These are phyloP conservation scores for Vulpes vulpes DNA, from an alignment of 2,113 vertebrate species.

Conservation along the genomic window DNA sequence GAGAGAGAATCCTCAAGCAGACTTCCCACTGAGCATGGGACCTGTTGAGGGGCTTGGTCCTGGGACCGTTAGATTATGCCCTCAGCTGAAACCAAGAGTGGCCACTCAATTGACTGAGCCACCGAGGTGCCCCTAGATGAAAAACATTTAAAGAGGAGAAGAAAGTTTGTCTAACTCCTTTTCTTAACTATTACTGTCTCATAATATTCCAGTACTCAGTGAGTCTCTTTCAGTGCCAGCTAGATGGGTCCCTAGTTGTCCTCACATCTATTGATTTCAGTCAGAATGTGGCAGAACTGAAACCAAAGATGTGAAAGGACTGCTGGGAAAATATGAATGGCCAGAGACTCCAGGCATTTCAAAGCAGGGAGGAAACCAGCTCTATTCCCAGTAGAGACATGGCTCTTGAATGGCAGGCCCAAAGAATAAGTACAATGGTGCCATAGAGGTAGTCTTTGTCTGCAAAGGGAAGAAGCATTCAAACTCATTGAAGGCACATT, in stretches of 20 bases:
- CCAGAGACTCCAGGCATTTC: neutral
- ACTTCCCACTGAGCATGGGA: neutral
- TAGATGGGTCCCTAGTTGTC: neutral
- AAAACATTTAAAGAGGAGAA: constrained; percentile 6
- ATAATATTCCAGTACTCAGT: neutral
- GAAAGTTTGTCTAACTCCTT: neutral
- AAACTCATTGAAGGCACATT: neutral
- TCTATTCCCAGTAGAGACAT: neutral
- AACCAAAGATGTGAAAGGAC: neutral
- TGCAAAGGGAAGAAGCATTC: neutral
- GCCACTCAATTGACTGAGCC: neutral
- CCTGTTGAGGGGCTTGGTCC: neutral
- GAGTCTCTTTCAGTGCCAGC: neutral
- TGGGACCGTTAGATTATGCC: neutral
- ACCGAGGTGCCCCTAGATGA: neutral
- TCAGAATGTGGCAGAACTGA: neutral
- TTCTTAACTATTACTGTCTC: neutral
- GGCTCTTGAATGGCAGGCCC: neutral
- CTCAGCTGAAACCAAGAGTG: neutral
- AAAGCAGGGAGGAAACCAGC: neutral
- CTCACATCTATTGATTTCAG: neutral
- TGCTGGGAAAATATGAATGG: neutral
- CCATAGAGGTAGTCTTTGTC: neutral
- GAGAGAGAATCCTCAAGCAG: neutral
- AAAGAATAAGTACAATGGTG: neutral